phyloP scores from a whole-genome alignment of 2,113 vertebrate species.

The Elanus axillaris region DNA sequence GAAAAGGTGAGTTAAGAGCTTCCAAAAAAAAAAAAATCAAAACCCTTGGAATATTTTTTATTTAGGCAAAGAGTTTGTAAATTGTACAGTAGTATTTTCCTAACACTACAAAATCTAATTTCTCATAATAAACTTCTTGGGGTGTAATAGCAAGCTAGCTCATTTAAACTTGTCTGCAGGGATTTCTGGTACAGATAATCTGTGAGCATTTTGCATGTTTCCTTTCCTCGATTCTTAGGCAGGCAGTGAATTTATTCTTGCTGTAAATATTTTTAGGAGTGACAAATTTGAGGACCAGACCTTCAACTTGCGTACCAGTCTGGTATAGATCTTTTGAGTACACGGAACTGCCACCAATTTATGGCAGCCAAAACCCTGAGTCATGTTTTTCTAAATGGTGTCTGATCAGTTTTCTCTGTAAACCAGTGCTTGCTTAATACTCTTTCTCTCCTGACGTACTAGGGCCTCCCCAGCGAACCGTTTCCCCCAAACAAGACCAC shows the following conservation, averaged over 20 bases:
- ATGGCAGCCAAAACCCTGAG: neutral
- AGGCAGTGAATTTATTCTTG: neutral
- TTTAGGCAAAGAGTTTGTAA: neutral
- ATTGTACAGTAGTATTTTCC: neutral
- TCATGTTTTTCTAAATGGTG: neutral
- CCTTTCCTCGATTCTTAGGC: neutral
- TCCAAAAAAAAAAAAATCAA: neutral
- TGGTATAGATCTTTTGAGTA: neutral
- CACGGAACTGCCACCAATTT: neutral
- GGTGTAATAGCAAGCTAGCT: neutral
- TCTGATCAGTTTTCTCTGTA: neutral
- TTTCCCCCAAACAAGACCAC: constrained; percentile 80
- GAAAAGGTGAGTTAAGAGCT: neutral
- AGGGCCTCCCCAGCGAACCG: constrained; percentile 79
- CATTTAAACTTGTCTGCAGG: neutral
- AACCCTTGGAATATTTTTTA: neutral
- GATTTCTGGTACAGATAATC: neutral
- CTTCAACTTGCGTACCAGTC: neutral
- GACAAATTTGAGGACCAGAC: neutral
- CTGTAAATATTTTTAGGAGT: neutral
- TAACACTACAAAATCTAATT: neutral
- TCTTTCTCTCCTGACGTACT: constrained; percentile 16
- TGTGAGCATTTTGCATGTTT: neutral
- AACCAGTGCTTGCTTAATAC: neutral
- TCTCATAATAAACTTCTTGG: neutral